phyloP scores from a whole-genome alignment of 1,140 invertebrate species.

The Lucilia cuprina region DNA sequence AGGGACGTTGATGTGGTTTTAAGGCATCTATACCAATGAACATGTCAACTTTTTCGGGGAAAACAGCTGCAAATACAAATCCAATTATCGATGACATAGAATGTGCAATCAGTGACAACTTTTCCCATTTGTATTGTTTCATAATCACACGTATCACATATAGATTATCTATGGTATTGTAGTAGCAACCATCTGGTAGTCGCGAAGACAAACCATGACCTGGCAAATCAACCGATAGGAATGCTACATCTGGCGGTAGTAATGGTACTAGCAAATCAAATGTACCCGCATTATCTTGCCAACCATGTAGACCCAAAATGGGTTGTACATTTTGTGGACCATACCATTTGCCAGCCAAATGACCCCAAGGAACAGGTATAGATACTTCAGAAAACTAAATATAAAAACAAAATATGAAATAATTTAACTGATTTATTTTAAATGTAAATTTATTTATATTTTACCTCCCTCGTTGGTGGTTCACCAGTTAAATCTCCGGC shows the following conservation, averaged over 20 bases:
- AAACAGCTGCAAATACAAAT: slow-evolving; percentile 68
- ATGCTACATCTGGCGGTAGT: slow-evolving; percentile 67
- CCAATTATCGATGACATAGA: slow-evolving; percentile 71
- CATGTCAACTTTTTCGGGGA: slow-evolving; percentile 69
- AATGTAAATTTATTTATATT: slow-evolving; percentile 27
- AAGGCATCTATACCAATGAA: slow-evolving; percentile 71
- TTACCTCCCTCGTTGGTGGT: slow-evolving; percentile 49
- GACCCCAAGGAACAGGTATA: slow-evolving; percentile 81
- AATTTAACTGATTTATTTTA: no score
- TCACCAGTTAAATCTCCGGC: slow-evolving; percentile 58
- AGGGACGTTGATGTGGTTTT: slow-evolving; percentile 64
- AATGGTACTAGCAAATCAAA: slow-evolving; percentile 74
- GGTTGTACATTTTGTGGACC: slow-evolving; percentile 70
- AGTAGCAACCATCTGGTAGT: slow-evolving; percentile 70
- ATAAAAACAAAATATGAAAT: no score
- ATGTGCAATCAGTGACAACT: slow-evolving; percentile 72
- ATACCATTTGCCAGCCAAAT: slow-evolving; percentile 77
- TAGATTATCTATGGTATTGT: slow-evolving; percentile 68
- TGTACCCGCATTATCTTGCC: slow-evolving; percentile 78
- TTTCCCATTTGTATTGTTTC: slow-evolving; percentile 74
- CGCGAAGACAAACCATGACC: slow-evolving; percentile 76
- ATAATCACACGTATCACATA: slow-evolving; percentile 69
- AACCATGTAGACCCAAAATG: slow-evolving; percentile 77
- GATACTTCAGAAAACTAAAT: slow-evolving; percentile 70
- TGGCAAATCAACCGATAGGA: slow-evolving; percentile 76